phyloP scores from a whole-genome alignment of 1,140 invertebrate species.

The Cepaea nemoralis region DNA sequence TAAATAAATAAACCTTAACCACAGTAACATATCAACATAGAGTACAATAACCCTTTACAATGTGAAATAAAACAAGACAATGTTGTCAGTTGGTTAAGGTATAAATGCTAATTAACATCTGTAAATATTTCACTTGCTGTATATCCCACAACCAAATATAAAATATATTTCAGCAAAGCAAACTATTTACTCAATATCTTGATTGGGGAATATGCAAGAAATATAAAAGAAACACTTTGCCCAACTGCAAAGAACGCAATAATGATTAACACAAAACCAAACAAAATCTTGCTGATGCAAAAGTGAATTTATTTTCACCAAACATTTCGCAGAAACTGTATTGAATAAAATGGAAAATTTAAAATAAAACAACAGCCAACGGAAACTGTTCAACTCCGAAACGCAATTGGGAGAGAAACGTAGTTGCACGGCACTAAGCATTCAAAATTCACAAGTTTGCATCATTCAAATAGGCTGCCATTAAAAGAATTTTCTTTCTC shows the following conservation, averaged over 20 bases:
- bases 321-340: background rate
- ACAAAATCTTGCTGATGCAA: background rate
- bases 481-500: conserved; percentile 23
- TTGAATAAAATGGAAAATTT: background rate
- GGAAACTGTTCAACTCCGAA: background rate
- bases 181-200: background rate
- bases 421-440: background rate
- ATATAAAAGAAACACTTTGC: background rate
- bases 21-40: too few relatives aligned
- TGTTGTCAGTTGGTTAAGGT: too few relatives aligned
- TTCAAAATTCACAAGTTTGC: background rate
- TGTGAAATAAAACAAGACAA: too few relatives aligned
- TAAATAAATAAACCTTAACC: too few relatives aligned
- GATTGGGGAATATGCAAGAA: background rate
- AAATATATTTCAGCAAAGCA: background rate
- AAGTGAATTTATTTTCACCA: background rate
- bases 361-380: background rate
- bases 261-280: background rate
- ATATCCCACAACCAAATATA: background rate
- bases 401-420: background rate
- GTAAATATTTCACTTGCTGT: too few relatives aligned
- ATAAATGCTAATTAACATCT: too few relatives aligned
- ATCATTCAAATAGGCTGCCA: conserved; percentile 16
- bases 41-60: too few relatives aligned
- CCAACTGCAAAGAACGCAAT: background rate